Percentiles rank a stretch among this genome's conserved stretches.
These are phyloP conservation scores for Hydrotaea diabolus DNA, from an alignment of 2,888 invertebrate genomes.

Conservation along the genomic window DNA sequence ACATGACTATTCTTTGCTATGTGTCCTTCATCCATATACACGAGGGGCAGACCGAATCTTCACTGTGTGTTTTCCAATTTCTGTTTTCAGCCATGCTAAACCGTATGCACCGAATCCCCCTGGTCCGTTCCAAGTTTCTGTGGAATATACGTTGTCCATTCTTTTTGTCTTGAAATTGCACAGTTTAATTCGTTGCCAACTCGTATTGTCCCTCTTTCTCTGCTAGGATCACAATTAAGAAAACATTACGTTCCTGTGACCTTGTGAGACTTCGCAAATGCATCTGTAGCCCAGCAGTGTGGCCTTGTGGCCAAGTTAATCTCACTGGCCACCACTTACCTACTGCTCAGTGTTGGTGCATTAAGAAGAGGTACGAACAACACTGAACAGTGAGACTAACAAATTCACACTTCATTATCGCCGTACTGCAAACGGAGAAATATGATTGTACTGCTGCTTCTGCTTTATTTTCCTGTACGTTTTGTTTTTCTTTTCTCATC, in stretches of 20 bases:
- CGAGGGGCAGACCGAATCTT: too few relatives aligned
- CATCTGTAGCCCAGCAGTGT: slow-evolving; percentile 16
- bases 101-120: too few relatives aligned
- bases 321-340: slow-evolving; percentile 28
- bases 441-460: slow-evolving; percentile 13
- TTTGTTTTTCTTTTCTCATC: slow-evolving; percentile 9
- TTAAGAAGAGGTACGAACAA: slow-evolving; percentile 32
- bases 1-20: too few relatives aligned
- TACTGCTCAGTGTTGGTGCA: slow-evolving; percentile 7
- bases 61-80: too few relatives aligned
- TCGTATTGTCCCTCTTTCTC: too few relatives aligned
- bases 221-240: not conserved
- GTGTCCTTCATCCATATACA: too few relatives aligned
- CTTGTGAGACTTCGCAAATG: slow-evolving; percentile 35
- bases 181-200: too few relatives aligned
- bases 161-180: too few relatives aligned
- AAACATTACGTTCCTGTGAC: slow-evolving; percentile 20
- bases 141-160: too few relatives aligned
- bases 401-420: slow-evolving; percentile 76
- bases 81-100: too few relatives aligned
- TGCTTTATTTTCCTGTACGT: not conserved
- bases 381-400: slow-evolving; percentile 48
- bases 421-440: slow-evolving; percentile 55
- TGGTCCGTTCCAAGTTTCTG: too few relatives aligned
- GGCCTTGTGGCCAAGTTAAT: slow-evolving; percentile 48